Evolutionary conservation across 2,888 invertebrate genomes (phyloP).

Genomic region (Cosmia trapezina): DNA sequence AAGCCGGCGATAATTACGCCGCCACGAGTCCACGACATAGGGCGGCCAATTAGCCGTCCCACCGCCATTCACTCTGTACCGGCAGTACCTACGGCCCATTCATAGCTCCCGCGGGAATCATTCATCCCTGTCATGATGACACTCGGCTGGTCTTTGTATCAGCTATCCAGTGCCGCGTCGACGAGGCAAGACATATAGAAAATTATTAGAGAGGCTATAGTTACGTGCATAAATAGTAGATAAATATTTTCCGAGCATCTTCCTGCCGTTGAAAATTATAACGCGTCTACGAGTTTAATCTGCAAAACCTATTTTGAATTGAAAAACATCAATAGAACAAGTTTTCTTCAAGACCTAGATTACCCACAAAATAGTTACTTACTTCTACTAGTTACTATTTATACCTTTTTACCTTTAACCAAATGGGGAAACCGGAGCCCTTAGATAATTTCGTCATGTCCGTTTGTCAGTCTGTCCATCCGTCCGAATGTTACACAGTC

Average conservation of each 20-base stretch:
- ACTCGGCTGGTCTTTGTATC: conserved; percentile 60
- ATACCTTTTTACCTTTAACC: neutral
- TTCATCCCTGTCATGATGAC: conserved; percentile 76
- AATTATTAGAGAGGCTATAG: conserved; percentile 18
- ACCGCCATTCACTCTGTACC: conserved; percentile 74
- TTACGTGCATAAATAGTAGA: neutral
- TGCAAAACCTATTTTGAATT: neutral
- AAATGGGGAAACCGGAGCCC: neutral
- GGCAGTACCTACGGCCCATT: conserved; percentile 70
- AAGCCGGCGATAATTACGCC: conserved; percentile 78
- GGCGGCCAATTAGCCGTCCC: conserved; percentile 75
- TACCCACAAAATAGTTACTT: neutral
- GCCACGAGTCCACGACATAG: conserved; percentile 68
- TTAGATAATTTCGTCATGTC: neutral
- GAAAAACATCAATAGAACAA: neutral
- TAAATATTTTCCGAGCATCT: neutral
- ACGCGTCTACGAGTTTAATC: neutral
- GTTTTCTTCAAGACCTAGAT: neutral
- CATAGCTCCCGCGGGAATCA: conserved; percentile 74
- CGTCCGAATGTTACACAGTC: too few species aligned
- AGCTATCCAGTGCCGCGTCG: conserved; percentile 24
- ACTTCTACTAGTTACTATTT: too few species aligned
- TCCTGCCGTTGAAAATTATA: neutral
- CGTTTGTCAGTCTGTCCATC: neutral
- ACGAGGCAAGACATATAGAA: conserved; percentile 10